These are phyloP conservation scores for Cremastinae sp. DNA, from an alignment of 2,888 invertebrate species.

Conservation along the genomic window DNA sequence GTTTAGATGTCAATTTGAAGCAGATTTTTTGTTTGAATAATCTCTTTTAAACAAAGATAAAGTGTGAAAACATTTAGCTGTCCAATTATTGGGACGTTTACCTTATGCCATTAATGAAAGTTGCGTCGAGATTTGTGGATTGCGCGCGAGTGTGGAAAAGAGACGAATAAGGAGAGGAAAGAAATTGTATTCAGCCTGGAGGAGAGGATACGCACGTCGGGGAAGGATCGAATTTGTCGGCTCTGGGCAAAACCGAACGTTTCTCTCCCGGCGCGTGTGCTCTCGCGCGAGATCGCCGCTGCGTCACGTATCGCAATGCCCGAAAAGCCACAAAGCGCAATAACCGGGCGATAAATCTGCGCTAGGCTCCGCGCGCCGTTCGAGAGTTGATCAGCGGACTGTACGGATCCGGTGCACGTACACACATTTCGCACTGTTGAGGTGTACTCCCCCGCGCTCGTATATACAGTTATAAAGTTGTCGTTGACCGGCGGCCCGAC, in stretches of 20 bases:
- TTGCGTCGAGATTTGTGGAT: slow-evolving; percentile 54
- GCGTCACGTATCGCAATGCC: slow-evolving; percentile 53
- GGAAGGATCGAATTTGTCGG: slow-evolving; percentile 41
- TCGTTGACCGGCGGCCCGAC: slow-evolving; percentile 21
- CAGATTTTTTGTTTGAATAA: no score
- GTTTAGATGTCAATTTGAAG: no score
- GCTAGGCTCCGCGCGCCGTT: slow-evolving; percentile 63
- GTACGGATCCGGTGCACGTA: slow-evolving; percentile 77
- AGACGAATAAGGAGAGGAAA: not conserved
- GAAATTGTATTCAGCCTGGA: slow-evolving; percentile 2
- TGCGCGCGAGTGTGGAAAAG: not conserved
- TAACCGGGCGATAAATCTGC: slow-evolving; percentile 78
- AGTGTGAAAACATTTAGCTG: no score
- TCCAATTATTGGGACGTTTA: slow-evolving; percentile 18
- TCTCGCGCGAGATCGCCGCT: slow-evolving; percentile 31
- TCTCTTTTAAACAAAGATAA: no score
- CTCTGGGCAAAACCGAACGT: slow-evolving; percentile 36
- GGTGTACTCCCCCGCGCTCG: slow-evolving; percentile 19
- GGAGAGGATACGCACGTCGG: slow-evolving; percentile 11
- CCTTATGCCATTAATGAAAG: slow-evolving; percentile 47
- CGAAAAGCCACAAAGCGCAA: slow-evolving; percentile 67
- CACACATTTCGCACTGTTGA: slow-evolving; percentile 46
- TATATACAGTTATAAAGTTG: slow-evolving; percentile 20
- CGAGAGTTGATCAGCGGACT: slow-evolving; percentile 72
- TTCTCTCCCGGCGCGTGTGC: slow-evolving; percentile 1